Conservation (phyloP, 2,888 invertebrate species). For the Cheilosia vulpina region DNA sequence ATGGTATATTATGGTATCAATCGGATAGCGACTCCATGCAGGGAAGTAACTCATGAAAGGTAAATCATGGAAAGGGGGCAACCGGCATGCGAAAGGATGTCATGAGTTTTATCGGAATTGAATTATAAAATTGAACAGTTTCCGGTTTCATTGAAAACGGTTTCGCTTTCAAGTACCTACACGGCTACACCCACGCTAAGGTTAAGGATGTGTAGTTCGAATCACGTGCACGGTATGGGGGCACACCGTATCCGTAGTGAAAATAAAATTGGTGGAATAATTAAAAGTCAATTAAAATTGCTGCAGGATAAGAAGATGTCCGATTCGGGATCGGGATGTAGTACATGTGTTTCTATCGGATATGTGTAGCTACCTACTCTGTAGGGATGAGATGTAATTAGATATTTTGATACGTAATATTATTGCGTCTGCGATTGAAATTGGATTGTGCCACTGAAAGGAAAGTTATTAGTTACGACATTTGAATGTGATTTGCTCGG, state of each 20-base stretch:
- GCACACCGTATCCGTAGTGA: constrained; percentile 40
- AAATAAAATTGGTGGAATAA: constrained; percentile 70
- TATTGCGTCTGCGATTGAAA: constrained; percentile 52
- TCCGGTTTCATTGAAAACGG: constrained; percentile 32
- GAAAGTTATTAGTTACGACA: constrained; percentile 63
- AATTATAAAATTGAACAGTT: constrained; percentile 72
- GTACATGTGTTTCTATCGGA: too few relatives aligned
- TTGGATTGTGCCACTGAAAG: constrained; percentile 48
- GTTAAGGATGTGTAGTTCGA: background rate
- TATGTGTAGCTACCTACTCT: too few relatives aligned
- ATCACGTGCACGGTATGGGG: background rate
- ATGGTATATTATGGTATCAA: constrained; percentile 64
- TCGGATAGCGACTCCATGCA: constrained; percentile 23
- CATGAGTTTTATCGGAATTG: constrained; percentile 67
- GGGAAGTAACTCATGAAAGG: too few relatives aligned
- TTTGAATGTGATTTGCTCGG: constrained; percentile 43
- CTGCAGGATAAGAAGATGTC: constrained; percentile 50
- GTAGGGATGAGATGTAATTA: background rate
- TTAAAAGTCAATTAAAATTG: constrained; percentile 71
- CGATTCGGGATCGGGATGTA: constrained; percentile 19
- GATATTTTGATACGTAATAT: constrained; percentile 28
- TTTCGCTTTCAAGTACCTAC: background rate
- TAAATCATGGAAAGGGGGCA: background rate
- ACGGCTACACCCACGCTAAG: too few relatives aligned
- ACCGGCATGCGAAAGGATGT: constrained; percentile 34